Conservation (phyloP, 2,113 vertebrate genomes). For the Chaetorhynchus papuensis region DNA sequence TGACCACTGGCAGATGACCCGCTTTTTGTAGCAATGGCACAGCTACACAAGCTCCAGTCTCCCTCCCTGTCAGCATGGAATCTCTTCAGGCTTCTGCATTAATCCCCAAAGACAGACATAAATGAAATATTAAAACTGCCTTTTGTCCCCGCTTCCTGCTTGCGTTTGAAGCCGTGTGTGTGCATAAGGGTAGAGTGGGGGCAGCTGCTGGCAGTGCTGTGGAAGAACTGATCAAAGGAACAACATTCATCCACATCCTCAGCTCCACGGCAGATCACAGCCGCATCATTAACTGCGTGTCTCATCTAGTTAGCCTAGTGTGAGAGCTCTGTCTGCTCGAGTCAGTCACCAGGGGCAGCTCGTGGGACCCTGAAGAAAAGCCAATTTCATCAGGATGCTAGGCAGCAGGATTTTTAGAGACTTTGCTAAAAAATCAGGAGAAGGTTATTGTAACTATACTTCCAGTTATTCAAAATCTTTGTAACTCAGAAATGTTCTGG, state of each 20-base stretch:
- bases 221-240: conserved; percentile 44
- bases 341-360: not conserved
- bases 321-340: conserved; percentile 29
- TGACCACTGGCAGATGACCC: conserved; percentile 32
- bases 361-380: not conserved
- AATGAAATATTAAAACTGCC: conserved; percentile 70
- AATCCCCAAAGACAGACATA: conserved; percentile 29
- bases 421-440: not conserved
- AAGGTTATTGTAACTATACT: not conserved
- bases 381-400: not conserved
- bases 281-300: conserved; percentile 24
- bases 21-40: conserved; percentile 10
- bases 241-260: not conserved
- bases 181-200: not conserved
- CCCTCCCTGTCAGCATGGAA: conserved; percentile 13
- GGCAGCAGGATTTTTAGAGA: not conserved
- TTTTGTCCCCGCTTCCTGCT: conserved; percentile 32
- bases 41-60: not conserved
- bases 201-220: not conserved
- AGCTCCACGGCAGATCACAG: not conserved
- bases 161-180: not conserved
- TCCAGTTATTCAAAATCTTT: not conserved
- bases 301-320: conserved; percentile 35
- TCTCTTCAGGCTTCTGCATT: conserved; percentile 51
- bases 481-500: not conserved